phyloP scores from a whole-genome alignment of 2,797 vertebrate genomes.

The Miichthys miiuy region DNA sequence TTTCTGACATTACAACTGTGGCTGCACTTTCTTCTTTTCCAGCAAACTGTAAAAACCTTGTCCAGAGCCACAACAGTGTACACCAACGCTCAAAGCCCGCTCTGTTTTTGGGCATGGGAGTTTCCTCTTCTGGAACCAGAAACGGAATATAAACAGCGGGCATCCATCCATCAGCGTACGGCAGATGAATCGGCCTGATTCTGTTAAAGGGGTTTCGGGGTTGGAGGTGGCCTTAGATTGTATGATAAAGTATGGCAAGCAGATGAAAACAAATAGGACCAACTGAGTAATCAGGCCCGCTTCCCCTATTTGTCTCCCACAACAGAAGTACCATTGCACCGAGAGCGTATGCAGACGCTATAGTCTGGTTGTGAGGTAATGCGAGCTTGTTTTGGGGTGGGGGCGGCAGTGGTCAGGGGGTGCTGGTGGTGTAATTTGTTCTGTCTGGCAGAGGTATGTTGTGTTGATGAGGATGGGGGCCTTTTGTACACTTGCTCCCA shows the following conservation, averaged over 20 bases:
- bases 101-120: conserved; percentile 51
- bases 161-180: conserved; percentile 77
- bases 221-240: conserved; percentile 50
- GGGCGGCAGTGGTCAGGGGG: neutral
- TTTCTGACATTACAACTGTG: neutral
- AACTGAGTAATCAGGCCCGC: conserved; percentile 72
- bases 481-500: conserved; percentile 62
- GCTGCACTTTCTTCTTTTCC: neutral
- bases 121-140: conserved; percentile 68
- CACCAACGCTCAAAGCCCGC: conserved; percentile 39
- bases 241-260: conserved; percentile 71
- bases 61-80: conserved; percentile 43
- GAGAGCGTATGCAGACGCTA: conserved; percentile 48
- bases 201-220: conserved; percentile 33
- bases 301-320: conserved; percentile 26
- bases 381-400: conserved; percentile 54
- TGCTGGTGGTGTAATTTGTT: conserved; percentile 68
- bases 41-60: conserved; percentile 37
- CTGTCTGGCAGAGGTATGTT: conserved; percentile 74
- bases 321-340: conserved; percentile 49
- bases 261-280: conserved; percentile 79
- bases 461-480: conserved; percentile 64
- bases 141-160: conserved; percentile 49
- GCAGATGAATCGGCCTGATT: conserved; percentile 75
- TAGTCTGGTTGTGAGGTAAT: conserved; percentile 59